Percentiles rank a stretch among this genome's conserved stretches.
phyloP scores from a whole-genome alignment of 2,113 vertebrate species.

The Gracilinanus agilis region DNA sequence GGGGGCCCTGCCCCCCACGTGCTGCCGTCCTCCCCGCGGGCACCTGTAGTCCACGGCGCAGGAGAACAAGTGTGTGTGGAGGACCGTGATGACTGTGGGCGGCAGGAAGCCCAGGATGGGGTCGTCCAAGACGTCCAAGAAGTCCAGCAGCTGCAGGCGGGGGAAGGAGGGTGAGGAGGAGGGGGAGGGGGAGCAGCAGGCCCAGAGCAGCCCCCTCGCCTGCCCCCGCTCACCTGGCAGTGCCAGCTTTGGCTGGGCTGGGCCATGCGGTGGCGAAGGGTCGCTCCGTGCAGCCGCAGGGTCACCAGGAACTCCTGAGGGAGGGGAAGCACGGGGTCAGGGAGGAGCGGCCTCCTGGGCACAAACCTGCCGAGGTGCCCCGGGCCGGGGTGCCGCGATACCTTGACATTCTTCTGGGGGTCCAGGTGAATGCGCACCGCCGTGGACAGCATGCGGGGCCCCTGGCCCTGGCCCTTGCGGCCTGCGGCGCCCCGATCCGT shows the following conservation, averaged over 20 bases:
- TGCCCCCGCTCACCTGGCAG: constrained; percentile 87
- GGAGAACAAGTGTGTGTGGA: constrained; percentile 92
- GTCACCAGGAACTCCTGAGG: constrained; percentile 94
- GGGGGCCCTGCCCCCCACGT: no score
- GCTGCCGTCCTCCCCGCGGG: not conserved
- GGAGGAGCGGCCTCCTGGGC: not conserved
- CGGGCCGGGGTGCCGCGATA: constrained; percentile 37
- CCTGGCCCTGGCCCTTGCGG: constrained; percentile 83
- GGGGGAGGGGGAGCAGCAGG: not conserved
- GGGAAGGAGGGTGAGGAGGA: not conserved
- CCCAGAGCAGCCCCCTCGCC: not conserved
- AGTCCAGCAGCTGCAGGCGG: constrained; percentile 89
- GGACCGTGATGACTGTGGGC: constrained; percentile 91
- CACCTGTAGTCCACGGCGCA: constrained; percentile 95
- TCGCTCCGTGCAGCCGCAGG: constrained; percentile 90
- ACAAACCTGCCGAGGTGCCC: accelerated
- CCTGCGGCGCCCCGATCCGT: constrained; percentile 81
- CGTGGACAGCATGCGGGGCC: constrained; percentile 88
- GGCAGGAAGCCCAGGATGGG: constrained; percentile 93
- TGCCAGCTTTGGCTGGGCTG: constrained; percentile 92
- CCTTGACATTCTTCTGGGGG: constrained; percentile 91
- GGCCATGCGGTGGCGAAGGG: constrained; percentile 90
- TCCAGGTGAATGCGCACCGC: constrained; percentile 93
- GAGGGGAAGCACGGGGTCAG: not conserved
- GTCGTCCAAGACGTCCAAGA: constrained; percentile 93